Percentiles rank a stretch among this genome's conserved stretches.
phyloP scores from a whole-genome alignment of 1,140 invertebrate genomes.

The Drosophila dunni region DNA sequence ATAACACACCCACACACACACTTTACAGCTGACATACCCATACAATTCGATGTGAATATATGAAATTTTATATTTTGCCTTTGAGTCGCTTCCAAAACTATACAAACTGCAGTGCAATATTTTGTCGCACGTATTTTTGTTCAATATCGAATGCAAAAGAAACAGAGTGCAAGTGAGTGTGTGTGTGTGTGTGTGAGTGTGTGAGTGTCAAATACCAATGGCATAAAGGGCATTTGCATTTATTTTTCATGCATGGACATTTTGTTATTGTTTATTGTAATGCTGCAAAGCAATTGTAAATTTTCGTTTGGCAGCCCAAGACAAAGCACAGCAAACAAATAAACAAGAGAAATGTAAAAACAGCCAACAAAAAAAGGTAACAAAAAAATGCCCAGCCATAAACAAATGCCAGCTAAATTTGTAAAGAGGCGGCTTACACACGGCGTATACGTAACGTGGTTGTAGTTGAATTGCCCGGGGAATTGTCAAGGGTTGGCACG shows the following conservation, averaged over 20 bases:
- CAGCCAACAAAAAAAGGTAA: constrained; percentile 1
- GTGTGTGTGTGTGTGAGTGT: constrained; percentile 10
- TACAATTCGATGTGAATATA: constrained; percentile 38
- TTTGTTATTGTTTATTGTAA: constrained; percentile 67
- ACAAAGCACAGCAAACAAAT: constrained; percentile 43
- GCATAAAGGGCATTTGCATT: constrained; percentile 59
- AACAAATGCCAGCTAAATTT: neutral
- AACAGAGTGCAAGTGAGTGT: neutral
- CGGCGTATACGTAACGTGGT: constrained; percentile 36
- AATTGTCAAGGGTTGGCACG: constrained; percentile 22
- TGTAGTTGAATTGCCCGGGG: constrained; percentile 40
- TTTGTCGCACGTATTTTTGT: constrained; percentile 61
- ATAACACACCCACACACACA: constrained; percentile 24
- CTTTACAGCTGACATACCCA: too few relatives aligned
- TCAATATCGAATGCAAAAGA: constrained; percentile 23
- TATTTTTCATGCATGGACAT: constrained; percentile 65
- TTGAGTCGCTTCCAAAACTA: constrained; percentile 58
- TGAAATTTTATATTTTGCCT: constrained; percentile 60
- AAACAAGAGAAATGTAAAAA: constrained; percentile 3
- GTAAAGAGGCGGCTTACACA: constrained; percentile 7
- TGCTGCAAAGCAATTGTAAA: constrained; percentile 52
- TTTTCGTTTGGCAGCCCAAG: constrained; percentile 38
- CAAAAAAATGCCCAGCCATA: constrained; percentile 23
- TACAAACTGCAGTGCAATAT: constrained; percentile 66
- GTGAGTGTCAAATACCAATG: constrained; percentile 45